phyloP scores from a whole-genome alignment of 2,888 invertebrate genomes.

The Bombyx huttoni region DNA sequence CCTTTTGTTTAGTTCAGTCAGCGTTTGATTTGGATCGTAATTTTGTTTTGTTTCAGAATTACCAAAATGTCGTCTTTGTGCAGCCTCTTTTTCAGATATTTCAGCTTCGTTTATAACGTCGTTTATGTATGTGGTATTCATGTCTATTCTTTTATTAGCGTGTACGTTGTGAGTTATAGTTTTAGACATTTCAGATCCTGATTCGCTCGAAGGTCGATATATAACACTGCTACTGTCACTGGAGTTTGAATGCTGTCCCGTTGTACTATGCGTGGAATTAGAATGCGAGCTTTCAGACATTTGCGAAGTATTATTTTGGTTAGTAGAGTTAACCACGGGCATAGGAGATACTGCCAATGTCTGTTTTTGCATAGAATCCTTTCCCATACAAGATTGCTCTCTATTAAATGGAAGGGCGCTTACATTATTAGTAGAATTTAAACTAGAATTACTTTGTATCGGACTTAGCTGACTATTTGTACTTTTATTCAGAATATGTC shows the following conservation, averaged over 20 bases:
- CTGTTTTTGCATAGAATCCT: conserved; percentile 64
- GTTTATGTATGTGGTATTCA: conserved; percentile 62
- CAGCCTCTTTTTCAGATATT: conserved; percentile 60
- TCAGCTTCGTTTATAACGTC: conserved; percentile 70
- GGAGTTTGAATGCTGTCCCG: conserved; percentile 79
- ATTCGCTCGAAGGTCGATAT: conserved; percentile 81
- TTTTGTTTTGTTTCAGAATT: conserved; percentile 32
- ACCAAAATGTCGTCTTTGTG: conserved; percentile 42
- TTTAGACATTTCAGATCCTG: conserved; percentile 75
- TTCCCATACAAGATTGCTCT: conserved; percentile 67
- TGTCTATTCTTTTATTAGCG: conserved; percentile 67
- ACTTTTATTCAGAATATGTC: conserved; percentile 67
- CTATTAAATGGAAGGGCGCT: conserved; percentile 60
- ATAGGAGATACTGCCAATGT: conserved; percentile 82
- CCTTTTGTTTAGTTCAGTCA: conserved; percentile 41
- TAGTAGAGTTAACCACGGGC: conserved; percentile 66
- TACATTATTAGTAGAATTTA: conserved; percentile 67
- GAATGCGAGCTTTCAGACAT: conserved; percentile 79
- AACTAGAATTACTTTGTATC: conserved; percentile 71
- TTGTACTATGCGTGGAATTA: conserved; percentile 73
- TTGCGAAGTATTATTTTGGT: conserved; percentile 49
- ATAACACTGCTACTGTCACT: conserved; percentile 79
- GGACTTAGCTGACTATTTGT: conserved; percentile 71
- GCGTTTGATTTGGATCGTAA: conserved; percentile 44
- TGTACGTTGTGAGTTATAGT: conserved; percentile 41